Base-by-base conservation (phyloP, 2,797 vertebrate genomes). In the Bryconaethiops microstoma region DNA sequence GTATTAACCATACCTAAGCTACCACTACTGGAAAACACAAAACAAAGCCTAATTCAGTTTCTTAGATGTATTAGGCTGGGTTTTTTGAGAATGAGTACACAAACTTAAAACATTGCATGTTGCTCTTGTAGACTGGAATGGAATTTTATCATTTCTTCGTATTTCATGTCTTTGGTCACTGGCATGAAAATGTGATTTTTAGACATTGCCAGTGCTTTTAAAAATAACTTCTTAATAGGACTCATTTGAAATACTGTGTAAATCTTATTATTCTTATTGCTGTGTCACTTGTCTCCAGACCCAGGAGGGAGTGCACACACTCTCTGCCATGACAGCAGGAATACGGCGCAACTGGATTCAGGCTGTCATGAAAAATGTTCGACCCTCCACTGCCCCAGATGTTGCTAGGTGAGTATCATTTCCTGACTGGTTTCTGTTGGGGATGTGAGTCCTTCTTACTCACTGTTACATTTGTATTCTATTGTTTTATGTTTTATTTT, bases 291-390 rank as follows among this genome's bases (percentile, higher is more conserved):
- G 67, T 50, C 62, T 84, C 79, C 68, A 96, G 95, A 95, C 94
- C 23, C 92, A 92, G 82, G 94, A 95, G 85, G 93, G 90, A 55
- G 84, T 93, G 64, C 92, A 95, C 88, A 95, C 93, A 8, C 90
- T 96, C 82, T 95, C 95, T 0, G 95, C 95, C 87, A 95, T 95
- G 95, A 96, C 95, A 0, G 94, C 93, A 50, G 95, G 95, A 8
- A 96, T 96, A 80, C 92, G 95, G 1, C 91, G 93, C 85, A 96
- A 95, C 91, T 96, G 95, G 95, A 96, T 96, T 88, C 94, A 95
- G 87, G 95, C 94, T 0, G 92, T 96, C 48, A 92, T 95, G 93
- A 95, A 95, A 90, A 95, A 95, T 52, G 92, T 95, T 70, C 88
- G 94, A 81, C 94, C 94, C 9, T 95, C 95, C 80, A 93, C 90